Conservation (phyloP, 2,888 invertebrate genomes). For the Holacanthella duospinosa region DNA sequence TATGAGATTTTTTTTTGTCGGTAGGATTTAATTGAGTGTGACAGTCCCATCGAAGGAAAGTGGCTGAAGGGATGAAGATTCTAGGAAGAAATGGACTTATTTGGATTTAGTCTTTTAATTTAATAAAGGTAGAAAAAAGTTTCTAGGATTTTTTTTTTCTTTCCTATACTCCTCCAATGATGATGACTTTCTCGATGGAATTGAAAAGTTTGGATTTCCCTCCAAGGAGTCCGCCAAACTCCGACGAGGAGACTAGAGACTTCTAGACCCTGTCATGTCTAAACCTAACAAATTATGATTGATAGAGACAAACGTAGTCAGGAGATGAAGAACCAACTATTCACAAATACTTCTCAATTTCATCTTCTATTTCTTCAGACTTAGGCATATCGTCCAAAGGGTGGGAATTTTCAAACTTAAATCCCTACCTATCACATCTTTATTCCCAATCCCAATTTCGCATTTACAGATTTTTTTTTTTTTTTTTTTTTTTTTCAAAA, state of each 20-base stretch:
- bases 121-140: constrained; percentile 12
- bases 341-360: background rate
- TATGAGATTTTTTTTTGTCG: background rate
- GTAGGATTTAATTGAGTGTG: too few species aligned
- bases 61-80: background rate
- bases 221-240: background rate
- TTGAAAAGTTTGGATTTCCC: background rate
- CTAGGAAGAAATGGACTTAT: constrained; percentile 4
- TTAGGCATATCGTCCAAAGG: too few species aligned
- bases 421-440: background rate
- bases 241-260: background rate
- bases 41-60: constrained; percentile 2
- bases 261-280: background rate
- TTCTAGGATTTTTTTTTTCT: constrained; percentile 8
- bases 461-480: too few species aligned
- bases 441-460: too few species aligned
- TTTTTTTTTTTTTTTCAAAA: too few species aligned
- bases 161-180: background rate
- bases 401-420: background rate
- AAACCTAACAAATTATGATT: constrained; percentile 33
- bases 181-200: background rate
- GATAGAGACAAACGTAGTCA: constrained; percentile 26
- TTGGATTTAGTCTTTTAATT: constrained; percentile 9
- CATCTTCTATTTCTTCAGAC: background rate
- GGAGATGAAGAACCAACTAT: background rate